Evolutionary conservation across 2,797 vertebrate genomes (phyloP), one percentile per base, ranked within the genome.

Genomic region (Melanotaenia maccullochi): DNA sequence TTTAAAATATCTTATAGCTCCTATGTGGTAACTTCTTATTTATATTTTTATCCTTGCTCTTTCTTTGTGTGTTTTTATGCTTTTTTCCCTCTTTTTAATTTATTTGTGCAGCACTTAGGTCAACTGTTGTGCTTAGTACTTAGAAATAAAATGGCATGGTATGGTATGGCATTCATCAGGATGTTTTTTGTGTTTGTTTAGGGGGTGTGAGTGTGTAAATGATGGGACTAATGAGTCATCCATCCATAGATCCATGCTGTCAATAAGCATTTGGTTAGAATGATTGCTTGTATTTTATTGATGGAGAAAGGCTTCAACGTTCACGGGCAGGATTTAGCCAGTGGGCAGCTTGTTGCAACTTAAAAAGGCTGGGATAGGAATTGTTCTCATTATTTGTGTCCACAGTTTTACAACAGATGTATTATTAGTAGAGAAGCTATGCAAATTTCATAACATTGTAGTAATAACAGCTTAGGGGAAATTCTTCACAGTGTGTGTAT

Each of bases 191-290:
- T 44, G 35, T 55, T 73, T 60, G 49, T 42, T 60, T 20, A 4
- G 11, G 9, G 22, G 22, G 13, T 36, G 9, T 54, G 54, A 71
- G 73, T 75, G 82, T 75, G 72, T 76, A 79, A 70, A 78, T 83
- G 79, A 83, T 71, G 58, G 77, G 14, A 51, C 67, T 85, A 87
- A 89, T 85, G 75, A 81, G 63, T 77, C 72, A 73, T 82, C 76
- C 73, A 86, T 79, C 79, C 68, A 47, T 40, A 16, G 71, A 30
- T 87, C 84, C 73, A 84, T 89, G 73, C 44, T 68, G 79, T 70
- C 83, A 61, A 85, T 86, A 83, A 60, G 16, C 28, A 38, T 76
- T 77, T 49, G 74, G 71, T 76, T 2, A 80, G 71, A 84, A 51
- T 60, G 79, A 87, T 36, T 25, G 30, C 40, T 65, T 61, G 14